phyloP scores from a whole-genome alignment of 2,888 invertebrate species.

The Emmelina monodactyla region DNA sequence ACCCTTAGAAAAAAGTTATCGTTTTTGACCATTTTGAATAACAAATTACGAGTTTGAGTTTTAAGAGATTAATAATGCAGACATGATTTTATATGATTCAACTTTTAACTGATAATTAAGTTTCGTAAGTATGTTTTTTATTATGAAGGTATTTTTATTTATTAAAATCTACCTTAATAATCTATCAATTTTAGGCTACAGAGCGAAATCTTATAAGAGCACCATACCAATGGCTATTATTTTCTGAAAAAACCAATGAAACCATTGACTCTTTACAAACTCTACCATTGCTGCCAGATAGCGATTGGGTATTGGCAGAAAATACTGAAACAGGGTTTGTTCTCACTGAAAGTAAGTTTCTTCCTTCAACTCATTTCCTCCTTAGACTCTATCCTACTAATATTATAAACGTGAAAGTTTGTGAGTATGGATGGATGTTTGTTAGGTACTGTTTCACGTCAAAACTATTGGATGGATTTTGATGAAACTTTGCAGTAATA shows the following conservation, averaged over 20 bases:
- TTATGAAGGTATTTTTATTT: too few relatives aligned
- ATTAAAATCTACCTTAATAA: not conserved
- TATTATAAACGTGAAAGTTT: too few relatives aligned
- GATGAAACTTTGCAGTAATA: too few relatives aligned
- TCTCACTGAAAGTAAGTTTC: conserved; percentile 36
- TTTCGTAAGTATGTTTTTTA: too few relatives aligned
- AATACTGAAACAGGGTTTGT: conserved; percentile 15
- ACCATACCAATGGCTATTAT: conserved; percentile 40
- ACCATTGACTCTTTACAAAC: conserved; percentile 16
- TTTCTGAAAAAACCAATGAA: conserved; percentile 17
- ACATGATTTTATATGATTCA: not conserved
- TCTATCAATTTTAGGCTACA: conserved; percentile 21
- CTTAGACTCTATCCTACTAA: not conserved
- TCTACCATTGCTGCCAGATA: conserved; percentile 27
- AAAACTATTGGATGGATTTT: too few relatives aligned
- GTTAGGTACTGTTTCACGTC: too few relatives aligned
- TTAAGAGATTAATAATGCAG: too few relatives aligned
- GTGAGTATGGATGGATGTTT: too few relatives aligned
- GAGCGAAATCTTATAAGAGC: conserved; percentile 22
- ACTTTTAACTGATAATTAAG: conserved; percentile 11
- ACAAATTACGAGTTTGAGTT: too few relatives aligned
- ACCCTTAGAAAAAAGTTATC: too few relatives aligned
- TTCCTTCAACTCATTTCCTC: too few relatives aligned
- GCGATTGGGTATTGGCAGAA: conserved; percentile 36
- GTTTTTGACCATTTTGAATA: too few relatives aligned